Evolutionary conservation across 2,113 vertebrate genomes (phyloP), one percentile per base, ranked within the genome.

Genomic region (Lates calcarifer): DNA sequence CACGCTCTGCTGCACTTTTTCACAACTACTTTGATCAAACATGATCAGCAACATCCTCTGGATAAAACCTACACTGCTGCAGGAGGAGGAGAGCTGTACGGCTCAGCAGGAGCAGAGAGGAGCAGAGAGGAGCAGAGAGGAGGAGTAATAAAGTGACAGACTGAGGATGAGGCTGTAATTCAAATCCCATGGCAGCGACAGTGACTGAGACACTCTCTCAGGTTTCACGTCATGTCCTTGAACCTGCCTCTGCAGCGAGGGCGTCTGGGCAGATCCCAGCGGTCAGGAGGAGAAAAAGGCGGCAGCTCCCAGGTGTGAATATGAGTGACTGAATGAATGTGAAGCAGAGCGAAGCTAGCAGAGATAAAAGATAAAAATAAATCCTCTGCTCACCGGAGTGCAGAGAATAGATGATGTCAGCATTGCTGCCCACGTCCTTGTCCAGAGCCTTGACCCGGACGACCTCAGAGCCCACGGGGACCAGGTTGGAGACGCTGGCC

Each of bases 381-480:
- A 5, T 6, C 11, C 1, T 60, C 24, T n/a, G 33, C 85, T 91
- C 81, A 99, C 98, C 98, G 84, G 97, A 95, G 90, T 97, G 96
- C 81, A 99, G 89, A n/a, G 95, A 95, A 79, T 99, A 99, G 83
- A 58, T 94, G 87, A 99, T 93, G 77, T 97, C 95, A 9, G 97
- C 96, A 0, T 98, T 98, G 89, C 94, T 94, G 84, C 98, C 97
- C 68, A 87, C 91, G 92, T 99, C 97, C 15, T 91, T 95, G 91
- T 99, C 97, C 49, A 96, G 80, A 15, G 98, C 98, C 84, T 95
- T 96, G 85, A 99, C 96, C 89, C 95, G 95, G 12, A 97, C 35
- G 18, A 99, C 94, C 86, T 98, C 96, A 1, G 96, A 93, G 73
- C 96, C 96, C 0, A 82, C n/a, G 0, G 84, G 77, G 0, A 93